phyloP scores from a whole-genome alignment of 2,797 vertebrate genomes.

The Pogonophryne albipinna region DNA sequence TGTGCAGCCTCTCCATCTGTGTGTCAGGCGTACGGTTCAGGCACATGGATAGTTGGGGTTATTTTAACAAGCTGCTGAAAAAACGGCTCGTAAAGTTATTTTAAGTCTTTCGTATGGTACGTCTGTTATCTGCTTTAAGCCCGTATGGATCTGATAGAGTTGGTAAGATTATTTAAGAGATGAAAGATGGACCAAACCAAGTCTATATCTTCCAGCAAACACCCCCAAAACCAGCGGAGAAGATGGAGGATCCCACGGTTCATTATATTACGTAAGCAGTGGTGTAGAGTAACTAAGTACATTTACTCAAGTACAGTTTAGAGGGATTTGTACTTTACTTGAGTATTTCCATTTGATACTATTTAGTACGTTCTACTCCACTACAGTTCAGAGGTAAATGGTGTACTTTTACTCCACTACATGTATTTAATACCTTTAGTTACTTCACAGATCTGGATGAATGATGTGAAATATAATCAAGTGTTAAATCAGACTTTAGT shows the following conservation, averaged over 20 bases:
- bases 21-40: conserved; percentile 23
- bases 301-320: too few relatives aligned
- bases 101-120: conserved; percentile 44
- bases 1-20: conserved; percentile 40
- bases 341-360: too few relatives aligned
- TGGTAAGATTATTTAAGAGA: conserved; percentile 75
- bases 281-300: too few relatives aligned
- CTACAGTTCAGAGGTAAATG: too few relatives aligned
- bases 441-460: too few relatives aligned
- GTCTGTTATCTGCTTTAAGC: conserved; percentile 63
- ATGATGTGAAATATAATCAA: too few relatives aligned
- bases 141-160: conserved; percentile 73
- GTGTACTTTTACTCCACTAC: too few relatives aligned
- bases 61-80: conserved; percentile 47
- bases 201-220: conserved; percentile 84
- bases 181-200: conserved; percentile 76
- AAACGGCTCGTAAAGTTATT: conserved; percentile 48
- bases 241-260: conserved; percentile 81
- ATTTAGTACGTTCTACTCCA: too few relatives aligned
- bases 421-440: too few relatives aligned
- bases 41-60: conserved; percentile 41
- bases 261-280: conserved; percentile 79
- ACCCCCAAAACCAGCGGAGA: conserved; percentile 75
- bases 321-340: too few relatives aligned
- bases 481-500: too few relatives aligned